A percentile compares a stretch with the other conserved stretches of the same genome.
Evolutionary conservation across 2,888 invertebrate species (phyloP).

Genomic region (Hesperia comma): DNA sequence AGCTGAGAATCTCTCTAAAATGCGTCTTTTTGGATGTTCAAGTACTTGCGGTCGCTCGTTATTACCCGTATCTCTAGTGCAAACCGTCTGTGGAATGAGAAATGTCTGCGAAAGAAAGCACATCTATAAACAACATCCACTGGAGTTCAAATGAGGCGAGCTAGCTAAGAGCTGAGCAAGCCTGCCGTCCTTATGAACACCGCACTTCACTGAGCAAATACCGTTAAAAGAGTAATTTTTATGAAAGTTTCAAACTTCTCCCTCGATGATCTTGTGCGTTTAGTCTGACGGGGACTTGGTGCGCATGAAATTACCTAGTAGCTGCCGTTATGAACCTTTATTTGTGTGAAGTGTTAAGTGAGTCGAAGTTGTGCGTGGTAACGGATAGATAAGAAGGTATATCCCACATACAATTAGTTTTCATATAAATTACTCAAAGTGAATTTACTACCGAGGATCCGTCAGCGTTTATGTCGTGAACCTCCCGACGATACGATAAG

Average conservation of each 20-base stretch:
- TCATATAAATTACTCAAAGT: no score
- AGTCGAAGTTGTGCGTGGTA: no score
- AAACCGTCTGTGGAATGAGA: constrained; percentile 21
- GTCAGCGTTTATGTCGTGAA: no score
- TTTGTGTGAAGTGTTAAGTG: no score
- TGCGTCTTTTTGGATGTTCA: background rate
- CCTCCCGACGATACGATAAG: no score
- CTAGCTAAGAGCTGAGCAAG: constrained; percentile 16
- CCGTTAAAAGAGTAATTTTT: constrained; percentile 34
- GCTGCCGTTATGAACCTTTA: background rate
- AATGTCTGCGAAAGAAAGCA: constrained; percentile 29
- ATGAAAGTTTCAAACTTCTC: constrained; percentile 36
- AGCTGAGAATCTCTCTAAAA: background rate
- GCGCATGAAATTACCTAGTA: background rate
- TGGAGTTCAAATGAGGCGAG: constrained; percentile 32
- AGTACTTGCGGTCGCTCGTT: background rate
- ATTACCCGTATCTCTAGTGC: constrained; percentile 10
- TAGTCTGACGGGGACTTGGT: constrained; percentile 1
- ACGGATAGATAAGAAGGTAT: no score
- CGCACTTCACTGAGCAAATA: constrained; percentile 32
- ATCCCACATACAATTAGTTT: no score
- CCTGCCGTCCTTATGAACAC: constrained; percentile 20
- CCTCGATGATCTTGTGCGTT: constrained; percentile 12
- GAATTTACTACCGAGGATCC: no score
- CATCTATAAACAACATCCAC: constrained; percentile 29